phyloP scores from a whole-genome alignment of 2,797 vertebrate species.

The Pseudochirops cupreus region DNA sequence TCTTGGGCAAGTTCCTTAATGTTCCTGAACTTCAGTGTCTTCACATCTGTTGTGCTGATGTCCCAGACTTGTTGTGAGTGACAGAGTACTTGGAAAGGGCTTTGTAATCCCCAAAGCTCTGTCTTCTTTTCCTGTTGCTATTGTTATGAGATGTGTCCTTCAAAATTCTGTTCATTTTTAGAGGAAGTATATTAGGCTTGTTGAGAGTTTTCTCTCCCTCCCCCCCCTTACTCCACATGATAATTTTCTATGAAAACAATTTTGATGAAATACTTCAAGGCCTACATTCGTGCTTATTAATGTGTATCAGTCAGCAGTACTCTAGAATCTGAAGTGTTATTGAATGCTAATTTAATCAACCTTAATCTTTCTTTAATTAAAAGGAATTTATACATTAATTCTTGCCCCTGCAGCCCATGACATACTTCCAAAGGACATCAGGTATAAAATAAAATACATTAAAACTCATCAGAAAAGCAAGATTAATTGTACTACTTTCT shows the following conservation, averaged over 20 bases:
- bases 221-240: not conserved
- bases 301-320: conserved; percentile 30
- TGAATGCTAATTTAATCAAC: conserved; percentile 50
- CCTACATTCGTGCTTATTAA: conserved; percentile 53
- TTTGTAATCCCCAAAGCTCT: not conserved
- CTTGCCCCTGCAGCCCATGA: not conserved
- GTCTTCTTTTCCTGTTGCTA: not conserved
- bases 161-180: conserved; percentile 32
- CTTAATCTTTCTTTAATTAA: conserved; percentile 71
- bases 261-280: conserved; percentile 52
- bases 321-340: conserved; percentile 14
- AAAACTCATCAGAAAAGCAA: conserved; percentile 54
- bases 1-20: not conserved
- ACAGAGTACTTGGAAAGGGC: not conserved
- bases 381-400: conserved; percentile 64
- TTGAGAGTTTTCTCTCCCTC: conserved; percentile 32
- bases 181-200: conserved; percentile 3
- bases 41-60: not conserved
- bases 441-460: conserved; percentile 59
- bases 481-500: conserved; percentile 54
- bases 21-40: not conserved
- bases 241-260: conserved; percentile 54
- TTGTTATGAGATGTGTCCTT: not conserved
- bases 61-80: not conserved
- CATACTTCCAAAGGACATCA: conserved; percentile 35